Base-by-base conservation (phyloP, 2,888 invertebrate species). In the Serripes groenlandicus region DNA sequence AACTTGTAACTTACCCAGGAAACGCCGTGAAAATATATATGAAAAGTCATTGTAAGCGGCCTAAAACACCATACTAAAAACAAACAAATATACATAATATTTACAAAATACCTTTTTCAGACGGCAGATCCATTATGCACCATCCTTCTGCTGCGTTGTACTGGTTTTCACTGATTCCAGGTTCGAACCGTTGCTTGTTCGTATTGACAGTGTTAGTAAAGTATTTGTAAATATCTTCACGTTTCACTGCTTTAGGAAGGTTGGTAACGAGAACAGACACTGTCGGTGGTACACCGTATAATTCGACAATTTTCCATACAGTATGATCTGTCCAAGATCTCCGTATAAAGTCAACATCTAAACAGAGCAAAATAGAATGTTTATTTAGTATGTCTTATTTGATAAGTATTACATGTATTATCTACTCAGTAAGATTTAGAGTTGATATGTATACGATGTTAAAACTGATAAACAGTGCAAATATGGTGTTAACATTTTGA, bases 161-260 rank as follows among this genome's bases (percentile, higher is more conserved):
- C 21, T 71, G 54, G 1, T 71, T 9, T 15, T 71, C 64, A 30
- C 56, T 32, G 42, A 80, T 64, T 2, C 23, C n/a, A n/a, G 64
- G 37, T 1, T 75, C 54, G 21, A 75, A 28, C 1, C 18, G 9
- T 3, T 54, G 49, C 1, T 34, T 54, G 18, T 66, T 26, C 3
- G 75, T 70, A 49, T 60, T 80, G n/a, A n/a, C 30, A 18, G 60
- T 5, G 54, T 75, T 80, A n/a, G 60, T 75, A n/a, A 75, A 80
- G 66, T 26, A 80, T n/a, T 15, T 64, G 56, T 64, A 66, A 11
- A 75, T 58, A 18, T 75, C 71, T 26, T 23, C 28, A 26, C 11
- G n/a, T 1, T n/a, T 49, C 1, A 54, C 69, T 11, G 9, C 23
- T 1, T n/a, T 15, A 0, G 80, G 80, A 35, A 80, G 30, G 32